Base-by-base conservation (phyloP, 1,140 invertebrate genomes). In the Drosophila ogumai region DNA sequence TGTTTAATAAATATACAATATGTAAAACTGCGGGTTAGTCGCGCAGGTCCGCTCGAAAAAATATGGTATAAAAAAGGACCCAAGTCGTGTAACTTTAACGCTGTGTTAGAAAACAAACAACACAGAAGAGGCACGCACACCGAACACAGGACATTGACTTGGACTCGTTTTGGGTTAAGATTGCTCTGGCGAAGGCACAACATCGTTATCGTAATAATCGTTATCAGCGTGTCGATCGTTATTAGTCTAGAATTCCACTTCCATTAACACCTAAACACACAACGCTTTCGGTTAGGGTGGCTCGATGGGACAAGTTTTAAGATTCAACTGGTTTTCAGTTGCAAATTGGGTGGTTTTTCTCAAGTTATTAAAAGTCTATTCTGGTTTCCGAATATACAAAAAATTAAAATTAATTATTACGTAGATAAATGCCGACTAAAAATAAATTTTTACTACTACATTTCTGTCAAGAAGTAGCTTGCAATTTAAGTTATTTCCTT, bases 1-100 rank as follows among this genome's bases (percentile, higher is more conserved):
- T 79, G 81, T 90, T 90, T 88, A 88, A 88, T 88, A 88, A 88
- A 88, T 88, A 88, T 81, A 88, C 81, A 88, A 88, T 88, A 81
- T 90, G 63, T 85, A 90, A 78, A 86, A 76, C 67, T 79, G 72
- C 78, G 52, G 68, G 79, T 86, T 86, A 86, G 82, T 69, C 32
- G 66, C 66, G 63, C 66, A 54, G 52, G 63, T 86, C 76, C 73
- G 59, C 67, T 66, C 61, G 58, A 76, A 55, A 66, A 75, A 38
- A 55, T 41, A 54, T 71, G 40, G 69, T 68, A 60, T 44, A 46
- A 66, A 72, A 74, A 79, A 55, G 69, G 69, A 73, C 69, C 69
- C 58, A 72, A 50, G 43, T 43, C 47, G 67, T 73, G 66, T 69
- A 69, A 72, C 66, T 73, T 72, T 59, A 73, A 73, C 67, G 67